These are phyloP conservation scores for Trissolcus basalis DNA, from an alignment of 1,140 invertebrate species.

Conservation along the genomic window DNA sequence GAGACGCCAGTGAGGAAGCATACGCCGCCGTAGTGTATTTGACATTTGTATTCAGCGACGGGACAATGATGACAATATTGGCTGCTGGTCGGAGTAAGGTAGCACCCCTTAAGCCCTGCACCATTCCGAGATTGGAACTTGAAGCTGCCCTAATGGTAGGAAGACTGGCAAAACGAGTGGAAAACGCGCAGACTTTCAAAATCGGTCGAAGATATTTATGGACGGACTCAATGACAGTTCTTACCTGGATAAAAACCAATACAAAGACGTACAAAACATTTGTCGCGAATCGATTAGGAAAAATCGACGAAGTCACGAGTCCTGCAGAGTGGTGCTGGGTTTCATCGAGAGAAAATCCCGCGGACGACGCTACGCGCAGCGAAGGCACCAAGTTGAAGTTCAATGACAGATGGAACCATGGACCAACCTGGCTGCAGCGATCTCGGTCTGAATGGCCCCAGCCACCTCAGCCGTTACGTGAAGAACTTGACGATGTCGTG, in stretches of 20 bases:
- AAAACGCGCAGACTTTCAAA: too few species aligned
- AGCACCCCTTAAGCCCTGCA: too few species aligned
- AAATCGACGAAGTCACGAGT: constrained; percentile 61
- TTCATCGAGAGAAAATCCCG: constrained; percentile 52
- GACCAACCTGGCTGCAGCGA: too few species aligned
- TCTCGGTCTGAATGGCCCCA: too few species aligned
- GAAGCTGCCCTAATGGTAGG: too few species aligned
- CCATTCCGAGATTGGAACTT: too few species aligned
- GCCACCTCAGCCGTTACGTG: too few species aligned
- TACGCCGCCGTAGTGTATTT: constrained; percentile 61
- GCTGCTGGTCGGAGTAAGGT: too few species aligned
- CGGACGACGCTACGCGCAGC: constrained; percentile 44
- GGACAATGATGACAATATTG: constrained; percentile 14
- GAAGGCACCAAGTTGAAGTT: neutral
- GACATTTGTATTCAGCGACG: constrained; percentile 22
- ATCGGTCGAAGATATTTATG: constrained; percentile 11
- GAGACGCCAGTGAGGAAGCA: constrained; percentile 63
- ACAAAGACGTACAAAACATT: constrained; percentile 65
- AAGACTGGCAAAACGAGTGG: too few species aligned
- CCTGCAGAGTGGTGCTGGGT: constrained; percentile 54
- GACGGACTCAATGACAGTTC: constrained; percentile 58
- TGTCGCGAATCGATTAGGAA: constrained; percentile 67
- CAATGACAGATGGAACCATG: too few species aligned
- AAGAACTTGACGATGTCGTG: too few species aligned
- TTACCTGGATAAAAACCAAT: constrained; percentile 12